These are phyloP conservation scores for Laticauda colubrina DNA, from an alignment of 2,113 vertebrate genomes.

Conservation along the genomic window DNA sequence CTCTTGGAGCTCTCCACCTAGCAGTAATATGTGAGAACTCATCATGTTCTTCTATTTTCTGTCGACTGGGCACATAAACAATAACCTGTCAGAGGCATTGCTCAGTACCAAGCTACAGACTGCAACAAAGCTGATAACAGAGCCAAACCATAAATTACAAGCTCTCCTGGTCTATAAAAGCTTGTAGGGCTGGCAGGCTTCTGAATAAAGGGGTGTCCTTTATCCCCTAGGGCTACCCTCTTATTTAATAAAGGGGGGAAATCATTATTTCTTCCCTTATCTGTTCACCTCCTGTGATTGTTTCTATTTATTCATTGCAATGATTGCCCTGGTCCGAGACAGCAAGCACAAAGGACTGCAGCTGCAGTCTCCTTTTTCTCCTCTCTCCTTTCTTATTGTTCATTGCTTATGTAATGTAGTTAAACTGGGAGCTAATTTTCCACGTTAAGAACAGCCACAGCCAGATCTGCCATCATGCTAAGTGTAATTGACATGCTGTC, in stretches of 20 bases:
- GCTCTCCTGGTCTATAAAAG: neutral
- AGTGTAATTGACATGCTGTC: conserved; percentile 29
- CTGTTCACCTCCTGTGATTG: neutral
- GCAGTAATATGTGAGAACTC: neutral
- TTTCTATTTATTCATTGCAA: neutral
- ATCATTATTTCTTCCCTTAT: conserved; percentile 5
- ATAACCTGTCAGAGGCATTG: neutral
- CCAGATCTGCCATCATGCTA: neutral
- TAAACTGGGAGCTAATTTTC: conserved; percentile 5
- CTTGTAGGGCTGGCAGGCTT: neutral
- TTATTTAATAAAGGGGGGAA: neutral
- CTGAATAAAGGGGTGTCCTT: neutral
- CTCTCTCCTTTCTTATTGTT: neutral
- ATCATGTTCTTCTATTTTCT: neutral
- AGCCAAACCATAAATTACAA: neutral
- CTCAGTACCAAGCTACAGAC: neutral
- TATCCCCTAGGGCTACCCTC: neutral
- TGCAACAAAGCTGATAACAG: neutral
- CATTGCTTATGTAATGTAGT: neutral
- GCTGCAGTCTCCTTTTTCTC: neutral
- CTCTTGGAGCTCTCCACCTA: neutral
- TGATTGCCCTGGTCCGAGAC: neutral
- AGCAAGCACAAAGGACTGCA: neutral
- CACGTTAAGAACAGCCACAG: neutral
- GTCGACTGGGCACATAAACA: neutral